These are phyloP conservation scores for Sebastes fasciatus DNA, from an alignment of 2,113 vertebrate genomes.

Conservation along the genomic window DNA sequence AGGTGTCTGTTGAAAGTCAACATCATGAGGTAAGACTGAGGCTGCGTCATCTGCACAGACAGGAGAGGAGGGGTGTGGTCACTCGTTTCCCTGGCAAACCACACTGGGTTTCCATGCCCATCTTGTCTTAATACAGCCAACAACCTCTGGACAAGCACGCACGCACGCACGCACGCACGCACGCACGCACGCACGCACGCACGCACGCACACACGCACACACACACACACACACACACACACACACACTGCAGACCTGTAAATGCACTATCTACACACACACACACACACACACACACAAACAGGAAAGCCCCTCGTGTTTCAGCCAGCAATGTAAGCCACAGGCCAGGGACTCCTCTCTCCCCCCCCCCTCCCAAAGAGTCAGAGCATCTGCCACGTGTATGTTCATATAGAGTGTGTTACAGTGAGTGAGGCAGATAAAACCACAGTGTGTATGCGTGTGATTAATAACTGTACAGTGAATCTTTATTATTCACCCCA, in stretches of 20 bases:
- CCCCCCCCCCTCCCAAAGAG: slow-evolving; percentile 3
- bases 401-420: slow-evolving; percentile 10
- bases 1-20: slow-evolving; percentile 45
- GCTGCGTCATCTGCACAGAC: slow-evolving; percentile 44
- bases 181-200: neutral
- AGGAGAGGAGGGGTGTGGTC: slow-evolving; percentile 37
- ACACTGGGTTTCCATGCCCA: slow-evolving; percentile 53
- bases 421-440: neutral
- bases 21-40: slow-evolving; percentile 56
- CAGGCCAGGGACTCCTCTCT: slow-evolving; percentile 26
- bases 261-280: neutral
- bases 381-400: slow-evolving; percentile 58
- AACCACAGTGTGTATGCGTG: slow-evolving; percentile 1
- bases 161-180: slow-evolving; percentile 19
- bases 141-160: slow-evolving; percentile 32
- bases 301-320: slow-evolving; percentile 64
- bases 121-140: slow-evolving; percentile 42
- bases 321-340: slow-evolving; percentile 55
- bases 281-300: slow-evolving; percentile 18
- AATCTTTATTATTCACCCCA: slow-evolving; percentile 33
- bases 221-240: slow-evolving; percentile 13
- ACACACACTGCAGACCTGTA: no score
- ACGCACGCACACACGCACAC: slow-evolving; percentile 29
- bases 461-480: slow-evolving; percentile 43
- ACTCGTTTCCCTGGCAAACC: slow-evolving; percentile 37